Conservation (phyloP, 1,140 invertebrate genomes). For the Streblospio benedicti region DNA sequence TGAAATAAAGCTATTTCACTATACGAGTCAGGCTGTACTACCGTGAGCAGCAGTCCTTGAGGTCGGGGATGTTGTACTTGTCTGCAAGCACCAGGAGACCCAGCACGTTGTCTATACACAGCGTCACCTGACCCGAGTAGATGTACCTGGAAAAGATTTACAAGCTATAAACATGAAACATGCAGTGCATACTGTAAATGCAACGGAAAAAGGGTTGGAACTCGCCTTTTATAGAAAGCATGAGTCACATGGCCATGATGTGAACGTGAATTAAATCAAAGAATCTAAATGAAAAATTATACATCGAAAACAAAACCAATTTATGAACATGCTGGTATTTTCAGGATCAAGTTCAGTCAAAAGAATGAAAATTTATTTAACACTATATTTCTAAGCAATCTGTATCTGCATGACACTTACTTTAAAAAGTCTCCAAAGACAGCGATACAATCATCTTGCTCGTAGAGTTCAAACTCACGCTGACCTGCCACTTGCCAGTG, state of each 20-base stretch:
- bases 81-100: slow-evolving; percentile 37
- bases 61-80: slow-evolving; percentile 34
- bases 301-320: too few species aligned
- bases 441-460: slow-evolving; percentile 35
- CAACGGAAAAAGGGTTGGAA: too few species aligned
- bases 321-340: too few species aligned
- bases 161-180: too few species aligned
- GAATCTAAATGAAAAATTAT: too few species aligned
- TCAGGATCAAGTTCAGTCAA: not conserved
- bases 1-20: too few species aligned
- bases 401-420: slow-evolving; percentile 20
- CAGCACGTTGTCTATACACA: slow-evolving; percentile 34
- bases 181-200: too few species aligned
- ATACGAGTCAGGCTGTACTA: too few species aligned
- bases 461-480: slow-evolving; percentile 32
- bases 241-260: too few species aligned
- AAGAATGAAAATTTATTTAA: not conserved
- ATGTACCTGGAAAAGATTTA: slow-evolving; percentile 30
- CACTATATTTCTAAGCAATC: not conserved
- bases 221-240: too few species aligned
- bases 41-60: slow-evolving; percentile 36
- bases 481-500: slow-evolving; percentile 33
- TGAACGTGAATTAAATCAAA: too few species aligned
- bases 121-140: slow-evolving; percentile 30
- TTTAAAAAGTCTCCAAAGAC: slow-evolving; percentile 35